Base-by-base conservation (phyloP, 2,888 invertebrate species). In the Drosophila algonquin region DNA sequence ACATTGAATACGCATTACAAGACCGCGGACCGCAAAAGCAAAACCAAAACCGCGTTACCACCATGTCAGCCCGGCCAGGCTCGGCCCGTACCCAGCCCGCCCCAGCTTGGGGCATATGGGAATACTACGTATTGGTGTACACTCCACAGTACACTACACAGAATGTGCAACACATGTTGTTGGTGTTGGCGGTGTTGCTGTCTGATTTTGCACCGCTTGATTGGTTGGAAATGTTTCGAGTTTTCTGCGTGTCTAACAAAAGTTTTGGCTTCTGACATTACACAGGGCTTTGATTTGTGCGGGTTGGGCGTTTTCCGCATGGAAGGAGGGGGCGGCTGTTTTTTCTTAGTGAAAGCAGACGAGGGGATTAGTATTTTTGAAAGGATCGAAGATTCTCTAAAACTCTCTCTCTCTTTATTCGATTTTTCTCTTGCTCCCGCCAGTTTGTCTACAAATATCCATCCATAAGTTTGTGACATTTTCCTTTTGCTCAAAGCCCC, bases 1-100 rank as follows among this genome's bases (percentile, higher is more conserved):
- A 89, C 89, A 85, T 85, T 85, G 85, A 89, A 85, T 85, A 89
- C 85, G 85, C 85, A 85, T 85, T 85, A 85, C 89, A 89, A 89
- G 89, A 87, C 85, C 88, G 82, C 88, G 80, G 57, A 59, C 65
- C 57, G 73, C 77, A 76, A 64, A 88, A 76, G 84, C 83, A 78
- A 74, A 73, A 73, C 78, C 84, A 80, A 89, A 87, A 77, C 85
- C 89, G 77, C 89, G 85, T 89, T 89, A 89, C 87, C 89, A 84
- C 40, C 81, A 87, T 84, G 89, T 89, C 89, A 87, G 6, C 40
- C n/a, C 7, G 40, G 14, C 40, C 40, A 6, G 6, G 14, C 14
- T 48, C 53, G 24, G 45, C 16, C 45, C 16, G 35, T 3, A 32
- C 3, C 32, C 32, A 32, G 24, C 24, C 24, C 7, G 52, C 57